Conservation (phyloP, 2,888 invertebrate genomes). For the Chironomus riparius region DNA sequence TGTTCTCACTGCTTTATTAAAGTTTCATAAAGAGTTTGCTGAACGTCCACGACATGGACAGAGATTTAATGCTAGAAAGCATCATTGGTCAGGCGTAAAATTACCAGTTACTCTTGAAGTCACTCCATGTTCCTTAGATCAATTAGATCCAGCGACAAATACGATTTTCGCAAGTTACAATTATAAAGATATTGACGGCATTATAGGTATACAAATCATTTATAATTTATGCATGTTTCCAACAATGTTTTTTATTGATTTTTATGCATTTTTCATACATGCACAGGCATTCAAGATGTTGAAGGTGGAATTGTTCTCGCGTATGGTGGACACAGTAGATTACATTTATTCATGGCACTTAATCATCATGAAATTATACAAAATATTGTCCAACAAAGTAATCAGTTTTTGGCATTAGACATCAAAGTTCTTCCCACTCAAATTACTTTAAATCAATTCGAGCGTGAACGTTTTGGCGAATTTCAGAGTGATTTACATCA, state of each 20-base stretch:
- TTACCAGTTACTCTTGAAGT: conserved; percentile 84
- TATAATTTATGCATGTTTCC: conserved; percentile 7
- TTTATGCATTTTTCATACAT: no score
- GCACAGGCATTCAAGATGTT: conserved; percentile 67
- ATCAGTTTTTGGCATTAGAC: conserved; percentile 67
- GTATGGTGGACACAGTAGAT: conserved; percentile 80
- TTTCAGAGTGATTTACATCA: conserved; percentile 90
- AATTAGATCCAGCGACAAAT: conserved; percentile 80
- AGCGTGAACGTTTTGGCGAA: conserved; percentile 81
- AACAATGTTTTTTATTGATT: not conserved
- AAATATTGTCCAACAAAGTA: conserved; percentile 75
- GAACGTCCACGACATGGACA: conserved; percentile 56
- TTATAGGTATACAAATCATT: conserved; percentile 44
- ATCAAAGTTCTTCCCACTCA: conserved; percentile 76
- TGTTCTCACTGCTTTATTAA: conserved; percentile 83
- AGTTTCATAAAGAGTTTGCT: conserved; percentile 66
- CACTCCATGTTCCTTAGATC: conserved; percentile 85
- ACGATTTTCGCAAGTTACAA: conserved; percentile 71
- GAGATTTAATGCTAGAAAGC: conserved; percentile 85
- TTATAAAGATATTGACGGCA: conserved; percentile 77
- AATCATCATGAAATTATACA: conserved; percentile 80
- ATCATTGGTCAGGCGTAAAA: conserved; percentile 92
- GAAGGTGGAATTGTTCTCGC: conserved; percentile 90
- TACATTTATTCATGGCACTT: conserved; percentile 82
- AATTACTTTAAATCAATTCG: conserved; percentile 78